Evolutionary conservation across 2,797 vertebrate genomes (phyloP).

Genomic region (Paratrypauchen microcephalus): DNA sequence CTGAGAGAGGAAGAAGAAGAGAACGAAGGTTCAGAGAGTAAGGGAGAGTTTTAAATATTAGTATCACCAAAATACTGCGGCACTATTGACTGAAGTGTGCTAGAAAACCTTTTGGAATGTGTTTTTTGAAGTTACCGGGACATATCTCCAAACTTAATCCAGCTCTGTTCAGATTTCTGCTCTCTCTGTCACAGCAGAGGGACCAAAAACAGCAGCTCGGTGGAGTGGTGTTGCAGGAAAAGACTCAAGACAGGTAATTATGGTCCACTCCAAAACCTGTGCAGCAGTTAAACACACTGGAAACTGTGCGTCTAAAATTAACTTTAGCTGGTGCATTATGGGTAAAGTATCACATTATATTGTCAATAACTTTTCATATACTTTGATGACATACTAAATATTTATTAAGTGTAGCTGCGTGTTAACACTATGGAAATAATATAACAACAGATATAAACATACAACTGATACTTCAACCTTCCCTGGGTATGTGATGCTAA

Average conservation of each 20-base stretch:
- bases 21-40: no score
- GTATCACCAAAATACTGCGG: no score
- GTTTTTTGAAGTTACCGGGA: not conserved
- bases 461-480: no score
- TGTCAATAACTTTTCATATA: not conserved
- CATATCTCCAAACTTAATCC: not conserved
- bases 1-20: no score
- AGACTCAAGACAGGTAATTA: conserved; percentile 17
- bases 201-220: conserved; percentile 12
- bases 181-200: not conserved
- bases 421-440: not conserved
- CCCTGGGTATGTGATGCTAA: no score
- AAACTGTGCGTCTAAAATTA: not conserved
- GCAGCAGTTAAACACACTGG: not conserved
- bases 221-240: conserved; percentile 24
- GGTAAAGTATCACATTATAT: not conserved
- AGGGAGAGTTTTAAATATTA: no score
- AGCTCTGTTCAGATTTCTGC: not conserved
- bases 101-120: not conserved
- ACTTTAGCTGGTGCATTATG: not conserved
- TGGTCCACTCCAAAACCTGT: not conserved
- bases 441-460: not conserved
- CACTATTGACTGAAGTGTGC: no score
- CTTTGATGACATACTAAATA: not conserved
- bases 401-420: not conserved